phyloP scores from a whole-genome alignment of 2,888 invertebrate species.

The Onchidella celtica region DNA sequence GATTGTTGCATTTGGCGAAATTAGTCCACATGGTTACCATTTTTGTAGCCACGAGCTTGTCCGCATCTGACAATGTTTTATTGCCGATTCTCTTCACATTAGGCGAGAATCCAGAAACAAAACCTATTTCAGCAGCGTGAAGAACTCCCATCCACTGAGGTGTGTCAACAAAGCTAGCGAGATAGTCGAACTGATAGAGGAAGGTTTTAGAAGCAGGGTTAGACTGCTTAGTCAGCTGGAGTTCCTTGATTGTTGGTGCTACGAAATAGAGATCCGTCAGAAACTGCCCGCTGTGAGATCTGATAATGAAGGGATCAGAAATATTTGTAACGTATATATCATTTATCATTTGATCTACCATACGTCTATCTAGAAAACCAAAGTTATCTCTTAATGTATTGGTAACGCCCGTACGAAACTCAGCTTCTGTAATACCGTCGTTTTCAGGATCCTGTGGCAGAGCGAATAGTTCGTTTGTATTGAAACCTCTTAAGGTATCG shows the following conservation, averaged over 20 bases:
- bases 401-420: neutral
- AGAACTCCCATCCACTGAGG: neutral
- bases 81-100: neutral
- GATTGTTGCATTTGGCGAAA: neutral
- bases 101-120: neutral
- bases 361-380: neutral
- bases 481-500: conserved; percentile 13
- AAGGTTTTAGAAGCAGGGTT: neutral
- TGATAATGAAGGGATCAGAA: neutral
- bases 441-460: neutral
- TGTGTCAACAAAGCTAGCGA: neutral
- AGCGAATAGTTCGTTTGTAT: neutral
- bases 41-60: neutral
- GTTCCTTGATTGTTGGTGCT: neutral
- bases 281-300: neutral
- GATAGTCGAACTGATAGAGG: conserved; percentile 14
- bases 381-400: neutral
- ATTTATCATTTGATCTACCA: neutral
- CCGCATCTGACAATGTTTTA: neutral
- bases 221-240: too few species aligned
- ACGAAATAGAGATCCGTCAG: conserved; percentile 3
- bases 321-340: neutral
- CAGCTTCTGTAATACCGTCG: neutral
- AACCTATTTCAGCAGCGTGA: neutral
- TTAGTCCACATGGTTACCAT: neutral